Evolutionary conservation across 2,113 vertebrate species (phyloP).

Genomic region (Scalopus aquaticus): DNA sequence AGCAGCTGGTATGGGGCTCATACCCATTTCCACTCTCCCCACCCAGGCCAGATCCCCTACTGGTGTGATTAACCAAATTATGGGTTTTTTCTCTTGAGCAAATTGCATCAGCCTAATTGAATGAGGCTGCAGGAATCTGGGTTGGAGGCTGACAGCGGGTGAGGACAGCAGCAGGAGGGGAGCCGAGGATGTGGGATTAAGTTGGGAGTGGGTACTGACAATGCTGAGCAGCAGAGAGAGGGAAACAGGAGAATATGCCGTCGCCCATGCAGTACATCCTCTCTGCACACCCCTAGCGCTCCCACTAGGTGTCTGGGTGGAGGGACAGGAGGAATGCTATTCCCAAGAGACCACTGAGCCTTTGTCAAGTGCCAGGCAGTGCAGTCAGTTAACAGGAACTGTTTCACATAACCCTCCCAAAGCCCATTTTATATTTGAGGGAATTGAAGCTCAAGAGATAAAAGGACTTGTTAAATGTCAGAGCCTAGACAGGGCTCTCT

Average conservation of each 20-base stretch:
- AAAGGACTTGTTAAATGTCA: neutral
- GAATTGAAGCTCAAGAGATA: neutral
- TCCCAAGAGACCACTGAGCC: neutral
- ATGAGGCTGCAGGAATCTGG: conserved; percentile 61
- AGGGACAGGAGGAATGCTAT: neutral
- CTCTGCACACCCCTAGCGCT: neutral
- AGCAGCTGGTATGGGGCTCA: neutral
- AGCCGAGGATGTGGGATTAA: neutral
- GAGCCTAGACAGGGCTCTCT: neutral
- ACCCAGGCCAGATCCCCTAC: conserved; percentile 34
- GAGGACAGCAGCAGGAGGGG: neutral
- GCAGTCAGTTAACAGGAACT: neutral
- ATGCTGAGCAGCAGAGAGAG: neutral
- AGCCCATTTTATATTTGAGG: neutral
- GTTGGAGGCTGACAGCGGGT: conserved; percentile 8
- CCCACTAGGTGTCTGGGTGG: neutral
- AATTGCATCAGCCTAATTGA: conserved; percentile 73
- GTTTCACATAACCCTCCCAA: neutral
- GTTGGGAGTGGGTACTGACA: neutral
- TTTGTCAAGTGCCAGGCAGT: neutral
- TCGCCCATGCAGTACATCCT: neutral
- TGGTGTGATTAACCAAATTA: conserved; percentile 76
- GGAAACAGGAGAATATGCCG: neutral
- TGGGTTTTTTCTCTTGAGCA: conserved; percentile 61
- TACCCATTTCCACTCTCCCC: neutral